These are phyloP conservation scores for Bradypodion ventrale DNA, from an alignment of 2,797 vertebrate genomes.

Conservation along the genomic window DNA sequence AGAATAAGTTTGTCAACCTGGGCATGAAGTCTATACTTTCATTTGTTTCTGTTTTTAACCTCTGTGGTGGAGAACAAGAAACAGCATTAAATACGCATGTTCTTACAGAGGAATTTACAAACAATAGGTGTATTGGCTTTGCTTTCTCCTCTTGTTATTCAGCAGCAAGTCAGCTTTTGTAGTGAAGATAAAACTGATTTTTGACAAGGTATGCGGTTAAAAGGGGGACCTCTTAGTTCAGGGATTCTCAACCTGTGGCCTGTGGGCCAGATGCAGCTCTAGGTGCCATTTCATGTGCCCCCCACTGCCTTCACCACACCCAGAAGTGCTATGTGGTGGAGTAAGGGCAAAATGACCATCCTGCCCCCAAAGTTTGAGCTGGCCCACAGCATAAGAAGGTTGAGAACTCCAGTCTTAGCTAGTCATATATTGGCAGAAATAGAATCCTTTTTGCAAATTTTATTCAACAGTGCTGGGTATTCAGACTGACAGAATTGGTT, in stretches of 20 bases:
- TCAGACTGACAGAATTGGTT: background rate
- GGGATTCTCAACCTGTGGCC: too few species aligned
- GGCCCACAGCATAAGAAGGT: too few species aligned
- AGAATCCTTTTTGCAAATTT: accelerated
- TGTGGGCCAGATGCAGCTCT: too few species aligned
- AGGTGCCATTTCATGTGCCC: too few species aligned
- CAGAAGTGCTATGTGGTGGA: too few species aligned
- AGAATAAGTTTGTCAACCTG: background rate
- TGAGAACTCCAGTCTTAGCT: too few species aligned
- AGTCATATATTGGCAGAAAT: background rate
- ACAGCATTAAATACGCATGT: background rate
- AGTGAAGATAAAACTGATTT: background rate
- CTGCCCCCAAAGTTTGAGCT: too few species aligned
- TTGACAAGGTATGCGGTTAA: background rate
- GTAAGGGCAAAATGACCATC: too few species aligned
- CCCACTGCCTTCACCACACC: too few species aligned
- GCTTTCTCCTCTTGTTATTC: background rate
- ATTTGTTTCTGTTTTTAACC: background rate
- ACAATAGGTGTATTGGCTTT: background rate
- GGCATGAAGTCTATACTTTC: background rate
- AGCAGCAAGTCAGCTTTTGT: background rate
- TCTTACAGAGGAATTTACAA: background rate
- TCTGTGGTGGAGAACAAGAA: background rate
- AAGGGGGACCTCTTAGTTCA: background rate
- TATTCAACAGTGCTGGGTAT: accelerated